Percentiles rank a stretch among this genome's conserved stretches.
phyloP scores from a whole-genome alignment of 2,113 vertebrate genomes.

The Cynoglossus semilaevis region DNA sequence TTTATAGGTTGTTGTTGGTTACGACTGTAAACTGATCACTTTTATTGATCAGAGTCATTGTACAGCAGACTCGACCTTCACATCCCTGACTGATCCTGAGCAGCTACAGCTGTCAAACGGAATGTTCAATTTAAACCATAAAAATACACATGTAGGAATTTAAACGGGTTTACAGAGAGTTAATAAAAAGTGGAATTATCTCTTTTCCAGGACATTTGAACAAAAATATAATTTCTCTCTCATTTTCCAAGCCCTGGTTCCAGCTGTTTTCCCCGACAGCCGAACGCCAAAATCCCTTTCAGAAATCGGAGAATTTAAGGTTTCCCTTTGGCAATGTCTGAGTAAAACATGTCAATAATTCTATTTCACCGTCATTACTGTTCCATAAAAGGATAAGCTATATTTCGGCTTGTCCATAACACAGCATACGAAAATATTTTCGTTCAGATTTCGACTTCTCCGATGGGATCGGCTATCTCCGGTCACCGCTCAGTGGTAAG shows the following conservation, averaged over 20 bases:
- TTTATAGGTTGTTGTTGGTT: too few species aligned
- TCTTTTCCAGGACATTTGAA: background rate
- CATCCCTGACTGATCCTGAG: background rate
- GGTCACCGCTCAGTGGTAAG: constrained; percentile 13
- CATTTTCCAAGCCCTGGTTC: background rate
- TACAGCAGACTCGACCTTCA: background rate
- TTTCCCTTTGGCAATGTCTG: accelerated
- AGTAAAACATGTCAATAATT: accelerated
- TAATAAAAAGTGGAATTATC: background rate
- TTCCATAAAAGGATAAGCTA: accelerated
- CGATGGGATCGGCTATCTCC: background rate
- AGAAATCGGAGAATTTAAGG: background rate
- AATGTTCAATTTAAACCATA: background rate
- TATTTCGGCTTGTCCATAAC: background rate
- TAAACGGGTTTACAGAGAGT: background rate
- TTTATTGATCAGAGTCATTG: background rate
- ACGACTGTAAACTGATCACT: background rate
- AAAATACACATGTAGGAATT: background rate
- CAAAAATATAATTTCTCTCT: background rate
- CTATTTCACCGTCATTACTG: accelerated
- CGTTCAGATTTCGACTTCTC: constrained; percentile 6
- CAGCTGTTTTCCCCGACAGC: background rate
- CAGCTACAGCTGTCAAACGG: background rate
- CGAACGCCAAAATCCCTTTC: constrained; percentile 17
- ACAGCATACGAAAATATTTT: accelerated